These are phyloP conservation scores for Sylvietta virens DNA, from an alignment of 2,113 vertebrate genomes.

Conservation along the genomic window DNA sequence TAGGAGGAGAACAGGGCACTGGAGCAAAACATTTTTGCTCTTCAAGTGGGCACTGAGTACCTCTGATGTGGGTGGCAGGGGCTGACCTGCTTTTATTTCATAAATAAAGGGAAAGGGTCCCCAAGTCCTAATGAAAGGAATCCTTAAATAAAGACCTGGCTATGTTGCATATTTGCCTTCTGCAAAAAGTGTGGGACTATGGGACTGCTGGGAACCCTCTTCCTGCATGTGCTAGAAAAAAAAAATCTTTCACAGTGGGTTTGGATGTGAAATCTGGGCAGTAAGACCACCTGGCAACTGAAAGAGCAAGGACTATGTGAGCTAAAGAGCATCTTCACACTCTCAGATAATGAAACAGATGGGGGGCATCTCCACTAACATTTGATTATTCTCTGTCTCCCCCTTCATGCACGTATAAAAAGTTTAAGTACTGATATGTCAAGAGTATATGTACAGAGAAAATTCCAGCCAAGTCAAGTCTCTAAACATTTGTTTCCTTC, in stretches of 20 bases:
- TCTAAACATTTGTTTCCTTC: background rate
- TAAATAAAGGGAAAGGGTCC: background rate
- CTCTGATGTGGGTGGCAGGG: background rate
- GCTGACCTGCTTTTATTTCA: background rate
- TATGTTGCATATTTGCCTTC: background rate
- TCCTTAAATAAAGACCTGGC: background rate
- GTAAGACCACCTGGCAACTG: background rate
- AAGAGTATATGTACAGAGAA: background rate
- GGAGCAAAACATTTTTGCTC: background rate
- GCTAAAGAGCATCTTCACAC: background rate
- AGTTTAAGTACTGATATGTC: background rate
- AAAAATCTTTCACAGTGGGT: background rate
- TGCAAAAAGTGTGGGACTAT: background rate
- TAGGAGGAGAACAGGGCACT: background rate
- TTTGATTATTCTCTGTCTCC: background rate
- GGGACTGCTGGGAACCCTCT: background rate
- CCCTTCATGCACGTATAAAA: background rate
- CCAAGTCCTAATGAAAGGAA: background rate
- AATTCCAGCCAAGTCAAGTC: conserved; percentile 1
- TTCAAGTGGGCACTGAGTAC: background rate
- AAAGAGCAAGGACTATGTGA: background rate
- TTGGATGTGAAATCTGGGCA: conserved; percentile 1
- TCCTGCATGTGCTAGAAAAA: background rate
- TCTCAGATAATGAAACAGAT: conserved; percentile 4
- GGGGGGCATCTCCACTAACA: background rate